These are phyloP conservation scores for Gambusia holbrooki DNA, from an alignment of 2,113 vertebrate species.

Conservation along the genomic window DNA sequence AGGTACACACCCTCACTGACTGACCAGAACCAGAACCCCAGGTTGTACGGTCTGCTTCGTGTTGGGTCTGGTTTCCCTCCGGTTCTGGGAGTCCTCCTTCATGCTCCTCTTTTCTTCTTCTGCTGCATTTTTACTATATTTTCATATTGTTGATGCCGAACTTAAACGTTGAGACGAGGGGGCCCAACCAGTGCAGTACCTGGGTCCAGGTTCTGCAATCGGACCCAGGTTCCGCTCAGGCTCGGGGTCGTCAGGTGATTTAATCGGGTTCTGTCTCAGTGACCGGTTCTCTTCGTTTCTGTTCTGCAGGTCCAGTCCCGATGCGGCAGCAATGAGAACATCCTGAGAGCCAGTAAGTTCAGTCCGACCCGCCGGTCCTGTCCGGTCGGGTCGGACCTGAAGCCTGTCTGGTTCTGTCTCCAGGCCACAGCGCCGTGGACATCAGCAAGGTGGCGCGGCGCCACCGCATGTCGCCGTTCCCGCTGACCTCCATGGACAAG, in stretches of 20 bases:
- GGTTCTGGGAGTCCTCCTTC: constrained; percentile 15
- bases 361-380: background rate
- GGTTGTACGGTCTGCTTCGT: constrained; percentile 1
- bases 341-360: constrained; percentile 97
- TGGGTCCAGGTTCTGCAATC: background rate
- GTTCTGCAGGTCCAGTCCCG: constrained; percentile 95
- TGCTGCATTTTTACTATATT: background rate
- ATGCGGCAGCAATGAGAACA: constrained; percentile 99
- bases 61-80: background rate
- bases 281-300: background rate
- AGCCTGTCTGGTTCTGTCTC: constrained; percentile 10
- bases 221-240: no score
- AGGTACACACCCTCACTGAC: constrained; percentile 85
- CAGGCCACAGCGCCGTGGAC: constrained; percentile 99
- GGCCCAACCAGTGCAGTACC: no score
- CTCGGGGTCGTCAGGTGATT: background rate
- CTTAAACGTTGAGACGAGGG: background rate
- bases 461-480: constrained; percentile 98
- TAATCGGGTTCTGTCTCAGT: constrained; percentile 8
- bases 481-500: constrained; percentile 99
- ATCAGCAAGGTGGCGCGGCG: constrained; percentile 98
- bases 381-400: background rate
- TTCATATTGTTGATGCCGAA: background rate
- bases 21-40: background rate
- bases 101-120: constrained; percentile 10